A percentile compares a stretch with the other conserved stretches of the same genome.
Conservation (phyloP, 2,113 vertebrate genomes). For the Nestor notabilis region DNA sequence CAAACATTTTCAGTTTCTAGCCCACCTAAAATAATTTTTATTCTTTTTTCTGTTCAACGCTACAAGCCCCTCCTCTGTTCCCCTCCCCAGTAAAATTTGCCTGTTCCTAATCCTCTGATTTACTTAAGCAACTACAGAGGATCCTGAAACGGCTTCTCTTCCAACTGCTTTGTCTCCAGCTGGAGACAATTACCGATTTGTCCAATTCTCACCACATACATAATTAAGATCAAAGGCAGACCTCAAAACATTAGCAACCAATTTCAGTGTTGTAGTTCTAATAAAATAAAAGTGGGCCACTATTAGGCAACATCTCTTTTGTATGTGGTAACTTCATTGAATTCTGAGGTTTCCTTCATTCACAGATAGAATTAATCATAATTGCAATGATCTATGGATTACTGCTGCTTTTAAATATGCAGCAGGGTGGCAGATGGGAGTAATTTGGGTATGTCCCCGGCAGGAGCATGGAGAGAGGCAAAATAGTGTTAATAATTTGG, state of each 20-base stretch:
- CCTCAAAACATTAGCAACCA: conserved; percentile 60
- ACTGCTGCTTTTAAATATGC: conserved; percentile 27
- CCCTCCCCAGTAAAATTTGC: not conserved
- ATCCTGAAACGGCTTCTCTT: conserved; percentile 51
- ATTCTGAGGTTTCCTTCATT: conserved; percentile 46
- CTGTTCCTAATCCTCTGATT: conserved; percentile 28
- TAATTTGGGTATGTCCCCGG: not conserved
- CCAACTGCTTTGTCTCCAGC: conserved; percentile 30
- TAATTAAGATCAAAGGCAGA: conserved; percentile 56
- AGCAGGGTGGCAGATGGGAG: conserved; percentile 31
- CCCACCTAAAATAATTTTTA: not conserved
- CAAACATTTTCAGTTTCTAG: not conserved
- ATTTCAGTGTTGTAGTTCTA: conserved; percentile 57
- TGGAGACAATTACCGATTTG: conserved; percentile 51
- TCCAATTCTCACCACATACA: conserved; percentile 48
- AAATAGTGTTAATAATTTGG: not conserved
- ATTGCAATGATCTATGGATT: conserved; percentile 37
- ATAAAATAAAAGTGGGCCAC: conserved; percentile 19
- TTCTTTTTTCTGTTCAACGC: not conserved
- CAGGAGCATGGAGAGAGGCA: not conserved
- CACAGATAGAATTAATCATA: conserved; percentile 57
- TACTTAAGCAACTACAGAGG: conserved; percentile 35
- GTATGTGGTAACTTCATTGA: conserved; percentile 56
- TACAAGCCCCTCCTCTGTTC: not conserved
- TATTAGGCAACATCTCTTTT: conserved; percentile 55